Percentiles rank a stretch among this genome's conserved stretches.
Evolutionary conservation across 2,797 vertebrate species (phyloP).

Genomic region (Sebastes elongatus): DNA sequence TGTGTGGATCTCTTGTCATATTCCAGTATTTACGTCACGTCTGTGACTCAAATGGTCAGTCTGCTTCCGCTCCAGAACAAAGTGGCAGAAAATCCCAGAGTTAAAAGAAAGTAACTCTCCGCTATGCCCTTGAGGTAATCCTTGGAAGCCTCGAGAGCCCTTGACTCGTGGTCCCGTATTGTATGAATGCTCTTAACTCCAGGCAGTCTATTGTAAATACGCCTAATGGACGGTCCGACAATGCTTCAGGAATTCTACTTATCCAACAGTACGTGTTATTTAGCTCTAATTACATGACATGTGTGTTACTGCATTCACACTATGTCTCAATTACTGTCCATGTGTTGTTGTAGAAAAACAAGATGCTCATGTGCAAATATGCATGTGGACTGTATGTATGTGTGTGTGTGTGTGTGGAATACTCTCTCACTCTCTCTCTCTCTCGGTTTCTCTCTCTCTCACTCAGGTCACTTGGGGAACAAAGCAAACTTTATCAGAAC

Average conservation of each 20-base stretch:
- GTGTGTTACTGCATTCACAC: background rate
- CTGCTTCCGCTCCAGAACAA: background rate
- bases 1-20: background rate
- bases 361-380: constrained; percentile 16
- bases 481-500: constrained; percentile 98
- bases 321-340: background rate
- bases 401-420: background rate
- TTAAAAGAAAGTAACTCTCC: background rate
- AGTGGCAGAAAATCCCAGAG: background rate
- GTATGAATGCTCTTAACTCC: constrained; percentile 25
- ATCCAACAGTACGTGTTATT: background rate
- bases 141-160: background rate
- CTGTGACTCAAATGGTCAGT: background rate
- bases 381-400: constrained; percentile 19
- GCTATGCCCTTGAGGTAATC: background rate
- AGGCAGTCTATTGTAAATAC: constrained; percentile 8
- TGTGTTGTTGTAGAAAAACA: constrained; percentile 10
- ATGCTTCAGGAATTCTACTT: constrained; percentile 31
- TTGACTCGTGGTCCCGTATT: constrained; percentile 24
- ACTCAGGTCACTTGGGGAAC: constrained; percentile 91
- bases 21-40: background rate
- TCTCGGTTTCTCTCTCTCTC: constrained; percentile 37
- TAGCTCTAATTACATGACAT: background rate
- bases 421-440: constrained; percentile 59
- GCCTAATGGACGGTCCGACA: constrained; percentile 12